phyloP scores from a whole-genome alignment of 2,113 vertebrate species.

The Misgurnus mizolepis region DNA sequence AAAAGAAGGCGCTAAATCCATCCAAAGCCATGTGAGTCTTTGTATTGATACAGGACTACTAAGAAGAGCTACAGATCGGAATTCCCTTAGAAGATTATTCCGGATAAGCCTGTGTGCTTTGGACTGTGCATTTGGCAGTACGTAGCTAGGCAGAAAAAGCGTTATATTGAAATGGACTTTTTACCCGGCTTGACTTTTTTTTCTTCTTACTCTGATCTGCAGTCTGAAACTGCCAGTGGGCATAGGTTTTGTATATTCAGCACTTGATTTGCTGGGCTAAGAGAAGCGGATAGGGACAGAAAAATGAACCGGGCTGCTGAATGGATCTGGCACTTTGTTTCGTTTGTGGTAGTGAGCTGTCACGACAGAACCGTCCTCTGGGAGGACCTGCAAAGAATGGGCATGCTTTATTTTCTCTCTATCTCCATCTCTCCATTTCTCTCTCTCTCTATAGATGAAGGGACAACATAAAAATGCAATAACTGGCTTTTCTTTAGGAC shows the following conservation, averaged over 20 bases:
- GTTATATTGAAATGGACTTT: slow-evolving; percentile 52
- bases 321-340: slow-evolving; percentile 56
- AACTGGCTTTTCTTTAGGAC: slow-evolving; percentile 30
- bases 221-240: slow-evolving; percentile 53
- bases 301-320: slow-evolving; percentile 42
- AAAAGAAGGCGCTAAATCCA: slow-evolving; percentile 30
- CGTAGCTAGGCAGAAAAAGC: slow-evolving; percentile 37
- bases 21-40: slow-evolving; percentile 15
- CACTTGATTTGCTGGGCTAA: slow-evolving; percentile 56
- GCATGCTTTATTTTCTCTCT: slow-evolving; percentile 41
- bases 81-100: slow-evolving; percentile 51
- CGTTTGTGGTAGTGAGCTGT: slow-evolving; percentile 64
- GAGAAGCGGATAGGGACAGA: slow-evolving; percentile 35
- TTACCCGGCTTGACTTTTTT: slow-evolving; percentile 50
- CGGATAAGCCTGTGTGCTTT: slow-evolving; percentile 30
- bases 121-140: slow-evolving; percentile 49
- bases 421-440: slow-evolving; percentile 3
- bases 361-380: slow-evolving; percentile 56
- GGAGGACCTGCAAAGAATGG: slow-evolving; percentile 54
- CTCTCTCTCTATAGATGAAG: slow-evolving; percentile 22
- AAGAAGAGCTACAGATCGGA: slow-evolving; percentile 30
- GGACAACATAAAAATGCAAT: slow-evolving; percentile 43
- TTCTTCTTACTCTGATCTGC: slow-evolving; percentile 54
- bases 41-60: slow-evolving; percentile 27
- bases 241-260: slow-evolving; percentile 58